Conservation (phyloP, 1,140 invertebrate species). For the Euura saliciscinereae region DNA sequence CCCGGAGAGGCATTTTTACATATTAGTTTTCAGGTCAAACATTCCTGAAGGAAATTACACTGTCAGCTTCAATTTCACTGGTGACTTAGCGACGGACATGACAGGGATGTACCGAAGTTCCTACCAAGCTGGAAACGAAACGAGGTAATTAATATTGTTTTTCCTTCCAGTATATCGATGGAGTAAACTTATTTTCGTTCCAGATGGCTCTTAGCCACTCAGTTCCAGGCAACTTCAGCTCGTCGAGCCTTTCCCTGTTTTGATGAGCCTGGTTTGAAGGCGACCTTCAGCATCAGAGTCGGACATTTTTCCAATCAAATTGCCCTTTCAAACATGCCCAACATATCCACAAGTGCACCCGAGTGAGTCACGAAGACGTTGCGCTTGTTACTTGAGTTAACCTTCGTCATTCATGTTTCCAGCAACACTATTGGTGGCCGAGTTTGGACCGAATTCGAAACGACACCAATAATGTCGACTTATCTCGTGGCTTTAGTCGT, state of each 20-base stretch:
- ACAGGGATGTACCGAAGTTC: slow-evolving; percentile 65
- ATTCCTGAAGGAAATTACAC: slow-evolving; percentile 28
- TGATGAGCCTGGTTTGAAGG: slow-evolving; percentile 86
- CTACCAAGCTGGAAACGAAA: slow-evolving; percentile 50
- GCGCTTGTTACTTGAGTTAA: neutral
- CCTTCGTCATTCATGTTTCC: neutral
- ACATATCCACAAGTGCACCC: neutral
- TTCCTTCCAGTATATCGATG: neutral
- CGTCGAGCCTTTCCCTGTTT: slow-evolving; percentile 86
- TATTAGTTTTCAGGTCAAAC: slow-evolving; percentile 16
- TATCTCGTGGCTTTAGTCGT: slow-evolving; percentile 74
- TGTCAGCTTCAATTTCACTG: slow-evolving; percentile 35
- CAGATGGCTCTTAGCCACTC: slow-evolving; percentile 76
- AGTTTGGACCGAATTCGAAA: slow-evolving; percentile 63
- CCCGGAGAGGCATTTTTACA: slow-evolving; percentile 33
- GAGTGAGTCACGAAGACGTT: neutral
- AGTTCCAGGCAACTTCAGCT: slow-evolving; percentile 82
- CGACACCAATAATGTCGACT: slow-evolving; percentile 73
- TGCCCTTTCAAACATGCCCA: slow-evolving; percentile 51
- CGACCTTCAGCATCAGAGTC: slow-evolving; percentile 73
- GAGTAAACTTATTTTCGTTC: slow-evolving; percentile 31
- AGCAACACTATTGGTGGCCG: slow-evolving; percentile 42
- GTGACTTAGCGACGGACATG: slow-evolving; percentile 54
- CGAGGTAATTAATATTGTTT: slow-evolving; percentile 23
- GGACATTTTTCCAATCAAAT: slow-evolving; percentile 61